A percentile compares a stretch with the other conserved stretches of the same genome.
Conservation (phyloP, 2,113 vertebrate genomes). For the Antechinus stuartii region DNA sequence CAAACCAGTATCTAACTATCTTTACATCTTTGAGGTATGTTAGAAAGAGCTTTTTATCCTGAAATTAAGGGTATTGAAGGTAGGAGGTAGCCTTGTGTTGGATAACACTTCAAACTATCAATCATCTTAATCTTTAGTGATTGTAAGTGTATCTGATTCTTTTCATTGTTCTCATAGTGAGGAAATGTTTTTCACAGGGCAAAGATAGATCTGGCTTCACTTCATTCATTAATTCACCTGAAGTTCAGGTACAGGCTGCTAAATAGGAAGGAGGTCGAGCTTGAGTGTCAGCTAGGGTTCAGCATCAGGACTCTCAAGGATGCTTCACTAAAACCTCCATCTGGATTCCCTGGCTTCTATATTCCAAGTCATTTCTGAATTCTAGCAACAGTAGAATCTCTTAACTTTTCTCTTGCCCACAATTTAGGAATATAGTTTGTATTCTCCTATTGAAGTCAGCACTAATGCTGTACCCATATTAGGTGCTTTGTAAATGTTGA, state of each 20-base stretch:
- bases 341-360: neutral
- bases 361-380: neutral
- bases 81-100: neutral
- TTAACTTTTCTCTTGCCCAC: neutral
- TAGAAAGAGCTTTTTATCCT: neutral
- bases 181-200: neutral
- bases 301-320: neutral
- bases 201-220: neutral
- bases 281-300: neutral
- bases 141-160: neutral
- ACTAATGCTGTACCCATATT: neutral
- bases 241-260: neutral
- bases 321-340: neutral
- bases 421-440: neutral
- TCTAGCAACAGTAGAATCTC: neutral
- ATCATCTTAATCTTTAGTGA: neutral
- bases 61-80: neutral
- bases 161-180: no score
- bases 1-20: neutral
- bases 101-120: neutral
- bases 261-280: neutral
- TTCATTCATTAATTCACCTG: neutral
- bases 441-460: neutral
- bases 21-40: neutral
- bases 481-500: neutral